Evolutionary conservation across 2,113 vertebrate genomes (phyloP), one percentile per base, ranked within the genome.

Genomic region (Nannospalax galili): DNA sequence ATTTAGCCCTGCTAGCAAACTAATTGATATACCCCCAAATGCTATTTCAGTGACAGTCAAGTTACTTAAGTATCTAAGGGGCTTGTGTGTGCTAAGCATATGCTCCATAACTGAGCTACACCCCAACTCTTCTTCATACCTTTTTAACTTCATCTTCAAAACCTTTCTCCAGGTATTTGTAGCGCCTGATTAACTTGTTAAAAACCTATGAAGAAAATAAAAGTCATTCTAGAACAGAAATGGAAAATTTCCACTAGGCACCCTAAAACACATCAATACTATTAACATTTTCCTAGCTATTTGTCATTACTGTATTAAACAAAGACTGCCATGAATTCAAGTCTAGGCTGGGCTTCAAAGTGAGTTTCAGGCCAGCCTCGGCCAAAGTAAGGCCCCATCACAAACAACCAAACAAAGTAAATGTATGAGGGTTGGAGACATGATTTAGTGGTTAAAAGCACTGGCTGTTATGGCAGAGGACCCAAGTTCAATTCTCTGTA

Each of bases 81-180:
- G 28, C 7, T 26, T 17, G 8, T 4, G 37, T 10, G 77, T 3
- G 20, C 32, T 1, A 78, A 62, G 12, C 32, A 52, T 1, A n/a
- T 16, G 17, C 14, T 60, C 7, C 28, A n/a, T 45, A 26, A 15
- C 15, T 32, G 10, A 65, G 37, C 8, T 32, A 64, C 6, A 56
- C 9, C 10, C 15, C 22, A 58, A 37, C 1, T 52, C 69, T n/a
- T 70, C 24, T 26, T 70, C 98, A 93, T 98, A 99, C 99, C 99
- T 99, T 99, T 99, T 99, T 99, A 95, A 99, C 99, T 98, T 99
- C 99, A 98, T 99, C 99, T 98, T 99, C 99, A 98, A 99, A 99
- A 96, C 99, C 99, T 98, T 99, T 99, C 98, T 99, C 99, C 99
- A 99, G 98, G 98, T 99, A 99, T 98, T 99, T 99, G 98, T 99